Base-by-base conservation (phyloP, 2,113 vertebrate species). In the Apus apus region DNA sequence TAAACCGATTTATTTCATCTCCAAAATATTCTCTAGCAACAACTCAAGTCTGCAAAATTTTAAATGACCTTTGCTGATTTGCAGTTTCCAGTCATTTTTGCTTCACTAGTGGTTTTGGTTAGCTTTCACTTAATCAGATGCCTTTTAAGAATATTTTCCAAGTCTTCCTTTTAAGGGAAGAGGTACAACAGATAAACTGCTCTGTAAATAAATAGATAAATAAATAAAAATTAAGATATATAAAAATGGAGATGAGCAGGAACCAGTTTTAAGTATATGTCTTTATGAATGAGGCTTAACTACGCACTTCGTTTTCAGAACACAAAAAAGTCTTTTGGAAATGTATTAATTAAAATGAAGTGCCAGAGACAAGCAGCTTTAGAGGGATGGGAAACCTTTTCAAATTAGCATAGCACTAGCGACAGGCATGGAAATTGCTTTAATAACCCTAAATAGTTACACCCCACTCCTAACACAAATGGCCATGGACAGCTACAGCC, bases 361-460 rank as follows among this genome's bases (percentile, higher is more conserved):
- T 57, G 81, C 94, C 87, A 46, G 0, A 48, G 97, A 95, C 94
- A 94, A 95, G 97, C 36, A 1, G 87, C 95, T 96, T 90, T 70
- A 65, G 79, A 89, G 65, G 87, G 90, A 88, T 51, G 14, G 51
- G 30, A 79, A 90, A 68, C 92, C 95, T 91, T 90, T 95, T 83
- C 87, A 89, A 93, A 98, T 98, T 97, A 98, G 97, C 97, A 96
- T 86, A 94, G 97, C 78, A 87, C 89, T 93, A 91, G 93, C 83
- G 98, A 98, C 98, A 98, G 98, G 96, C 97, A 94, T 96, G 97
- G 97, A 98, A 99, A 99, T 98, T 97, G 98, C 96, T 98, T 98
- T 99, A 99, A 99, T 98, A 98, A 98, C 93, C 97, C 92, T 95
- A 96, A 98, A 96, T 93, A 95, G 96, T 85, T 96, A 94, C 87